Evolutionary conservation across 2,113 vertebrate genomes (phyloP), one percentile per base, ranked within the genome.

Genomic region (Accipiter virgatus): DNA sequence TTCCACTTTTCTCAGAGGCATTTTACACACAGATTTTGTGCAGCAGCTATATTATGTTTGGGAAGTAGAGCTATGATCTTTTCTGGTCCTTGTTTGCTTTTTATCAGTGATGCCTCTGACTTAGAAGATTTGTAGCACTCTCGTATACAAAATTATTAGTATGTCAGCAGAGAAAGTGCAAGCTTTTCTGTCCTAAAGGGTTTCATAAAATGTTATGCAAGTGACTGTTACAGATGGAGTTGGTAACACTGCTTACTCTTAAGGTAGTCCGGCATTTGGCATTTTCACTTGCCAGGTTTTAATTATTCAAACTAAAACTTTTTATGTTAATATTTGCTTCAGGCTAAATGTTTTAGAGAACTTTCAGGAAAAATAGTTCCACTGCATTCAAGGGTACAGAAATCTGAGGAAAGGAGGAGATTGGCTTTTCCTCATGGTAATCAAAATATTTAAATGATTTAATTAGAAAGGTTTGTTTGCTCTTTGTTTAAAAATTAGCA

Each of bases 271-370:
- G 88, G 75, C 31, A 73, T 88, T 94, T 96, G 92, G 71, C 63
- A 52, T 78, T 83, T 93, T 95, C 74, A 63, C 18, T 93, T 94
- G 94, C 78, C 81, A 95, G 55, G 59, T 90, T 96, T 95, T 96
- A 96, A 95, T 95, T 95, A 95, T 96, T 95, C 73, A 94, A 55
- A 62, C 58, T 52, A 77, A 86, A 95, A 91, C 47, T 93, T 95
- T 87, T 91, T 85, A 90, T 82, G 86, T 67, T 91, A 94, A 91
- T 94, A 87, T 83, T 87, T 93, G 93, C 93, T 95, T 73, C 74
- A 52, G 86, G 93, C 84, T 86, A 89, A 93, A 95, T 66, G 40
- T 93, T 95, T 82, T 50, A 70, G 59, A 72, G 84, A 95, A 95
- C 74, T 90, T 94, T 66, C 66, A 55, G 55, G 62, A 91, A 91